Conservation (phyloP, 1,140 invertebrate species). For the Aphelenchoides besseyi region DNA sequence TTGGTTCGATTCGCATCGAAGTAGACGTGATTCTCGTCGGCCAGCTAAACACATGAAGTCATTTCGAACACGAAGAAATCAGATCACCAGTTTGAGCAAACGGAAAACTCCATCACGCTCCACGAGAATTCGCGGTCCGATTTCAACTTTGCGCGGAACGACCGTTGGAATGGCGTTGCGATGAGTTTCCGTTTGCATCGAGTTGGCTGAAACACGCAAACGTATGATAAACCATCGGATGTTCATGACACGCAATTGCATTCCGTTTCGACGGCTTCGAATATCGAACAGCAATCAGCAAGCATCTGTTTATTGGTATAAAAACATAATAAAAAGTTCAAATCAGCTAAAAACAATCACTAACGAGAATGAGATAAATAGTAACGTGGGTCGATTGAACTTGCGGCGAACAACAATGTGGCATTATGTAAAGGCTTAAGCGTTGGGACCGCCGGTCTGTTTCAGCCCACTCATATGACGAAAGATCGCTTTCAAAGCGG, state of each 20-base stretch:
- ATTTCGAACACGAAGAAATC: not conserved
- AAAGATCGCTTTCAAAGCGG: not conserved
- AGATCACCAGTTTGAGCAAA: constrained; percentile 49
- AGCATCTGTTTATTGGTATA: not conserved
- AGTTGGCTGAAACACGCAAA: not conserved
- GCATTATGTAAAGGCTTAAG: not conserved
- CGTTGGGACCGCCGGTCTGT: not conserved
- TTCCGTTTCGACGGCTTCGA: not conserved
- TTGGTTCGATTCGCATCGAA: constrained; percentile 31
- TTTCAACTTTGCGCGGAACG: not conserved
- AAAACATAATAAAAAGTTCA: not conserved
- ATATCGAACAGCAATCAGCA: not conserved
- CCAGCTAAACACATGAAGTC: constrained; percentile 39
- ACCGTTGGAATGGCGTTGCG: not conserved
- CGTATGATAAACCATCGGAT: not conserved
- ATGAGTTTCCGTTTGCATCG: not conserved
- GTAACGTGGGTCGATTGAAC: not conserved
- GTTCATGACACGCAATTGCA: not conserved
- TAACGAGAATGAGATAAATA: not conserved
- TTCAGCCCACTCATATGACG: not conserved
- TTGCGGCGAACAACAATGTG: not conserved
- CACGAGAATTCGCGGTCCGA: constrained; percentile 36
- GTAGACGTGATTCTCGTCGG: constrained; percentile 44
- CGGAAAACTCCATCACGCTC: constrained; percentile 55
- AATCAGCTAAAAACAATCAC: not conserved